A percentile compares a stretch with the other conserved stretches of the same genome.
phyloP scores from a whole-genome alignment of 2,888 invertebrate species.

The Serripes groenlandicus region DNA sequence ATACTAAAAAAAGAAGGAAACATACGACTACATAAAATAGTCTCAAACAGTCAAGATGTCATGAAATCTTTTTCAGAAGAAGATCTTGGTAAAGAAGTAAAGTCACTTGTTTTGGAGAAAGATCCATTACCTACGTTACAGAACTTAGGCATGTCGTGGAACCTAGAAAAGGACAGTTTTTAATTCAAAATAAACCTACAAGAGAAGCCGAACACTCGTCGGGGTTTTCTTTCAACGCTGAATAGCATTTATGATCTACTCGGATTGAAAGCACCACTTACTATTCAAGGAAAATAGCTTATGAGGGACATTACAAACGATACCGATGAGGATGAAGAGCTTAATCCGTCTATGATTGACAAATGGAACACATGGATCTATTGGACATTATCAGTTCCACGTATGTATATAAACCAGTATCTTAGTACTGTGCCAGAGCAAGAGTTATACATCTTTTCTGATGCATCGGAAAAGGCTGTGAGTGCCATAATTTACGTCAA shows the following conservation, averaged over 20 bases:
- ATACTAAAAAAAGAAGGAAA: conserved; percentile 40
- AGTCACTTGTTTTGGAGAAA: too few relatives aligned
- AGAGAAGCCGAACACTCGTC: conserved; percentile 52
- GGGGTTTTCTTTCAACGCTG: conserved; percentile 64
- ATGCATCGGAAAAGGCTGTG: conserved; percentile 67
- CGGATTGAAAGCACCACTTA: conserved; percentile 64
- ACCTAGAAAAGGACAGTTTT: conserved; percentile 60
- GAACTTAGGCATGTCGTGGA: conserved; percentile 53
- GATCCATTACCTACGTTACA: not conserved
- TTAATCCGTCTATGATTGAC: conserved; percentile 16
- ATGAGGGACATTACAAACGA: conserved; percentile 49
- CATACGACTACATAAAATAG: conserved; percentile 61
- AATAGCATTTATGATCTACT: conserved; percentile 68
- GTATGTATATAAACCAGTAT: conserved; percentile 34
- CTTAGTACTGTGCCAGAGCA: not conserved
- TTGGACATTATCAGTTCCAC: conserved; percentile 33
- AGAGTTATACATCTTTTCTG: conserved; percentile 61
- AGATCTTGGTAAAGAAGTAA: too few relatives aligned
- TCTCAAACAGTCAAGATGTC: conserved; percentile 55
- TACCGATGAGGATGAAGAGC: conserved; percentile 63
- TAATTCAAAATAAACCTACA: conserved; percentile 38
- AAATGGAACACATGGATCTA: conserved; percentile 52
- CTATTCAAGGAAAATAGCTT: conserved; percentile 62
- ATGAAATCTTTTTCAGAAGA: conserved; percentile 46
- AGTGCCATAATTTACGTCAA: conserved; percentile 60